These are phyloP conservation scores for Philonicus albiceps DNA, from an alignment of 2,888 invertebrate species.

Conservation along the genomic window DNA sequence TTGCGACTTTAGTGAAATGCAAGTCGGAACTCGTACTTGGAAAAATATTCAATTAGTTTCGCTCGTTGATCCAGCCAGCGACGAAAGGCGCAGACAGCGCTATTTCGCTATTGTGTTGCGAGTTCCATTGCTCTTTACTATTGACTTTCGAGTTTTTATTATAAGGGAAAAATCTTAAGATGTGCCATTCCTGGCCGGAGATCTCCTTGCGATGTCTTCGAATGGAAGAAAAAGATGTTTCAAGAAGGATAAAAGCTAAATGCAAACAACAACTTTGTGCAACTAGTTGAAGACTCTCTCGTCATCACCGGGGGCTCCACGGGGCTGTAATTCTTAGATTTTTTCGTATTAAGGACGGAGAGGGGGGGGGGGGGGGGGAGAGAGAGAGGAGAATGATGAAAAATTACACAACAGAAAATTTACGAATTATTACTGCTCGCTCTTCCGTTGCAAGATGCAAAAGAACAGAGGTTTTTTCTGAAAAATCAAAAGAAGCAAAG, in stretches of 20 bases:
- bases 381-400: too few species aligned
- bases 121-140: background rate
- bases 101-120: background rate
- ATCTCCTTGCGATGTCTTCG: background rate
- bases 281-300: background rate
- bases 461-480: background rate
- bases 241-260: background rate
- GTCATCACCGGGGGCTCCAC: background rate
- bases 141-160: background rate
- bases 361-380: too few species aligned
- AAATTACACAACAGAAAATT: background rate
- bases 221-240: background rate
- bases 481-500: background rate
- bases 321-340: background rate
- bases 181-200: background rate
- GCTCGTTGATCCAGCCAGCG: background rate
- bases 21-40: background rate
- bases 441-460: background rate
- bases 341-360: background rate
- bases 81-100: background rate
- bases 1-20: background rate
- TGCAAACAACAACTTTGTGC: background rate
- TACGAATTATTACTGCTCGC: background rate
- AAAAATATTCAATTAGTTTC: background rate
- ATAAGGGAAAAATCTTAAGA: background rate